Conservation (phyloP, 2,113 vertebrate species). For the Talpa occidentalis region DNA sequence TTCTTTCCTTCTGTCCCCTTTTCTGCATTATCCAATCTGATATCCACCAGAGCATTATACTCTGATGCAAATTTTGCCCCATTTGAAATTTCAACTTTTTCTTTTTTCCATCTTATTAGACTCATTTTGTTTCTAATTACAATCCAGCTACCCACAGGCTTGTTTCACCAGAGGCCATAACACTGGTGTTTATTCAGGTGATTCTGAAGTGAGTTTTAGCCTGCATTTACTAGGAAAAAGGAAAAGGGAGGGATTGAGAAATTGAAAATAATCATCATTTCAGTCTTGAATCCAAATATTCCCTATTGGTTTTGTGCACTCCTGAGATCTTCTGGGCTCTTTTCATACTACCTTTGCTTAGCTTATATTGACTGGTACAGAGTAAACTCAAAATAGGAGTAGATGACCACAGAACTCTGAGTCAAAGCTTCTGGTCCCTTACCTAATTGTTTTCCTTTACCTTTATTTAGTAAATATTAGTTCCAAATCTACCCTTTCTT, state of each 20-base stretch:
- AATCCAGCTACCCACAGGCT: constrained; percentile 14
- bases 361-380: not conserved
- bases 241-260: not conserved
- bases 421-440: not conserved
- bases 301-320: not conserved
- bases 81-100: constrained; percentile 50
- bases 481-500: constrained; percentile 7
- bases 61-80: constrained; percentile 15
- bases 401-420: constrained; percentile 9
- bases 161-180: constrained; percentile 30
- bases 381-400: not conserved
- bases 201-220: constrained; percentile 55
- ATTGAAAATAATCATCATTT: constrained; percentile 61
- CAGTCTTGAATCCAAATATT: constrained; percentile 1
- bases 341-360: not conserved
- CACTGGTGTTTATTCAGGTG: constrained; percentile 48
- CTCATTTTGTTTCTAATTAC: constrained; percentile 55
- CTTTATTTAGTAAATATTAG: not conserved
- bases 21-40: constrained; percentile 54
- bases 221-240: not conserved
- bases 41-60: constrained; percentile 33
- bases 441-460: not conserved
- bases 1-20: constrained; percentile 52
- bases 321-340: not conserved
- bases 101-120: not conserved